Conservation (phyloP, 2,113 vertebrate species). For the Raja brachyura region DNA sequence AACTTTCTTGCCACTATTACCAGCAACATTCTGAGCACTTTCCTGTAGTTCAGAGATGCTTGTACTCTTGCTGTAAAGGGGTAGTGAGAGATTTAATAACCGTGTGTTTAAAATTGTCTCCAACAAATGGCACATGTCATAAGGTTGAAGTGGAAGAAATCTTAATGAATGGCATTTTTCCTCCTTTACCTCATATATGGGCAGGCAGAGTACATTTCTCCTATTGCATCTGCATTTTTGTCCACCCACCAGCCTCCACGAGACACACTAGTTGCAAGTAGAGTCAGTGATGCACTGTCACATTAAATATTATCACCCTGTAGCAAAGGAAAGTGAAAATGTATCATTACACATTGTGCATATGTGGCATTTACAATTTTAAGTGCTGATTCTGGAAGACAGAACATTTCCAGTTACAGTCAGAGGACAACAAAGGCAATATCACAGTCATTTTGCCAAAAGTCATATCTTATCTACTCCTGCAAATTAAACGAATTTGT, state of each 20-base stretch:
- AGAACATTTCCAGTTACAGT: background rate
- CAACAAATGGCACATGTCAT: background rate
- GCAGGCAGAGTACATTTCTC: background rate
- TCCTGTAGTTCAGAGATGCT: background rate
- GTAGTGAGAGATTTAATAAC: background rate
- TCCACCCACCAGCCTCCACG: background rate
- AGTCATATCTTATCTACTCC: background rate
- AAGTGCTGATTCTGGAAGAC: background rate
- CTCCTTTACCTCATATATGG: background rate
- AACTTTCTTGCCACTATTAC: background rate
- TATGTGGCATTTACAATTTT: constrained; percentile 14
- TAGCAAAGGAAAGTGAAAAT: background rate
- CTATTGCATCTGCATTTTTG: too few relatives aligned
- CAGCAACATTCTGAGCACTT: background rate
- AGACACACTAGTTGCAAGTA: background rate
- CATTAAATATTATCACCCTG: constrained; percentile 1
- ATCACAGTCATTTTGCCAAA: background rate
- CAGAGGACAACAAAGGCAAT: background rate
- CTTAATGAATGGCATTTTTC: background rate
- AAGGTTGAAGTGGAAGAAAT: background rate
- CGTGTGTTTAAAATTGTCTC: background rate
- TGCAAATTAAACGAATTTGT: background rate
- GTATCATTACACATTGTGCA: background rate
- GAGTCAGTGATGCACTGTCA: background rate
- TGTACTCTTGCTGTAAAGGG: background rate